These are phyloP conservation scores for Pagrus major DNA, from an alignment of 2,113 vertebrate genomes.

Conservation along the genomic window DNA sequence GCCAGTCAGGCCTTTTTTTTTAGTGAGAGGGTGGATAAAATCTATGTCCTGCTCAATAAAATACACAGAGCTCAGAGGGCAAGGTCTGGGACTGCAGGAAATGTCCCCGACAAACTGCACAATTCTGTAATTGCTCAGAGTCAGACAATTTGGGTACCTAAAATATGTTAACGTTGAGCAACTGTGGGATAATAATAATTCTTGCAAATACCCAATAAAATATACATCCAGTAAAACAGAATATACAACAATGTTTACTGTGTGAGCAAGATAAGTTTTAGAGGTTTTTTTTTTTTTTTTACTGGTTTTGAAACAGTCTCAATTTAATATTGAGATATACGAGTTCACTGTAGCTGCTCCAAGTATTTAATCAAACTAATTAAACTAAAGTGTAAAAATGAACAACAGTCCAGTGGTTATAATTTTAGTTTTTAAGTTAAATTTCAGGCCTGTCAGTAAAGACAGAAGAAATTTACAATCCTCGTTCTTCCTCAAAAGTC, in stretches of 20 bases:
- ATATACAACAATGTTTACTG: too few relatives aligned
- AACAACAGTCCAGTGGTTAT: not conserved
- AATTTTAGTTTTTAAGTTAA: not conserved
- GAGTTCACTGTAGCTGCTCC: too few relatives aligned
- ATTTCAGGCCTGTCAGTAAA: too few relatives aligned
- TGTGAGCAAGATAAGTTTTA: too few relatives aligned
- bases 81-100: not conserved
- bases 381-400: not conserved
- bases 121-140: not conserved
- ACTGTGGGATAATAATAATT: not conserved
- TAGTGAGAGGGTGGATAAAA: not conserved
- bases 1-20: not conserved
- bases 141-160: not conserved
- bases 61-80: not conserved
- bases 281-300: too few relatives aligned
- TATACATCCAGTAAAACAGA: too few relatives aligned
- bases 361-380: too few relatives aligned
- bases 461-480: too few relatives aligned
- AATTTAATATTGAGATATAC: too few relatives aligned
- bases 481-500: too few relatives aligned
- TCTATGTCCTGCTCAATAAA: slow-evolving; percentile 10
- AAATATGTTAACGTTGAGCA: not conserved
- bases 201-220: not conserved
- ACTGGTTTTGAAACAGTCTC: too few relatives aligned
- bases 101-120: not conserved